Conservation (phyloP, 2,113 vertebrate species). For the Antigone vipio region DNA sequence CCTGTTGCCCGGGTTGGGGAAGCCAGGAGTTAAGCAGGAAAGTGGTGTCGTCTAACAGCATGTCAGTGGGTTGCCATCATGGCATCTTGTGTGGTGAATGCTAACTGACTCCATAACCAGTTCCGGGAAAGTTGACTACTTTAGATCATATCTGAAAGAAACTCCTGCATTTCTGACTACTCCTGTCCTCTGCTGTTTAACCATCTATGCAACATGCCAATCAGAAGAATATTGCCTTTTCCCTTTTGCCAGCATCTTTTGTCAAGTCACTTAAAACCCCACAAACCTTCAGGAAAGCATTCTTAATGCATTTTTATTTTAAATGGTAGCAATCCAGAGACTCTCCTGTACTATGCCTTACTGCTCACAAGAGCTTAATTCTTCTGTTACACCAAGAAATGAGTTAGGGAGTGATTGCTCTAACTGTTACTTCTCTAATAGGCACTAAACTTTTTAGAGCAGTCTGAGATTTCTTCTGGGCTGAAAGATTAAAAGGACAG, state of each 20-base stretch:
- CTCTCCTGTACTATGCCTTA: background rate
- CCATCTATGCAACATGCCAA: background rate
- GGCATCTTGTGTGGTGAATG: background rate
- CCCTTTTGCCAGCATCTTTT: background rate
- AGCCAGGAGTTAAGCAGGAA: background rate
- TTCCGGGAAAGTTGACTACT: background rate
- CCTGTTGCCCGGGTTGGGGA: background rate
- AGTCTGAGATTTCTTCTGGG: background rate
- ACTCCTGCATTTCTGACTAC: background rate
- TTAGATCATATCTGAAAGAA: background rate
- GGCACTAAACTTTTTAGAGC: background rate
- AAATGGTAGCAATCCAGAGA: background rate
- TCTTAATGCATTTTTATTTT: background rate
- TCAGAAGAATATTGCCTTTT: background rate
- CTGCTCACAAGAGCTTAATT: background rate
- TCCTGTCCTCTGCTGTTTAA: background rate
- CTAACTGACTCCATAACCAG: too few species aligned
- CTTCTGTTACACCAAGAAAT: background rate
- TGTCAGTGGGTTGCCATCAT: background rate
- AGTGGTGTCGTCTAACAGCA: background rate
- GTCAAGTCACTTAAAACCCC: background rate
- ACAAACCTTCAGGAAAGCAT: background rate
- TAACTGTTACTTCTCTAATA: background rate
- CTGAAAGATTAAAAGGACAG: background rate
- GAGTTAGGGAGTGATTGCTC: background rate